Conservation (phyloP, 2,113 vertebrate genomes). For the Otolemur garnettii region DNA sequence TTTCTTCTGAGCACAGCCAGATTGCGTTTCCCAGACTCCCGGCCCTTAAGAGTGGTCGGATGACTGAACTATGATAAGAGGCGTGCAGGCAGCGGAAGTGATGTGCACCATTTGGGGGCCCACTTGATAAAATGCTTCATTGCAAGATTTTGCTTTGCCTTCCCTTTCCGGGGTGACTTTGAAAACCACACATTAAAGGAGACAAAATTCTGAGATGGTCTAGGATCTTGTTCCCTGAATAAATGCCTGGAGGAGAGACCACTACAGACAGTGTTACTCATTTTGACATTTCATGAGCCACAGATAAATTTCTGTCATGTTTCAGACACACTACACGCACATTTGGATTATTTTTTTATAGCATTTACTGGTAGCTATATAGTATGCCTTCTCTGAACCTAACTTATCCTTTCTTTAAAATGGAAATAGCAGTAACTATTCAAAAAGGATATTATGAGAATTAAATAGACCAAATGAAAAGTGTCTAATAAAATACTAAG, state of each 20-base stretch:
- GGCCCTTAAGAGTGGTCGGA: background rate
- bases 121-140: background rate
- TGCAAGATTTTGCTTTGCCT: background rate
- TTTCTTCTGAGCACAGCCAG: background rate
- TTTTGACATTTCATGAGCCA: background rate
- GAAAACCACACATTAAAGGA: background rate
- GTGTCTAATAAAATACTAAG: background rate
- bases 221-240: background rate
- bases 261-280: background rate
- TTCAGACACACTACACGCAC: background rate
- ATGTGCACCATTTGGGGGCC: background rate
- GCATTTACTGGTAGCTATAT: background rate
- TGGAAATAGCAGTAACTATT: background rate
- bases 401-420: background rate
- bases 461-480: background rate
- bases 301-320: background rate
- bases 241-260: background rate
- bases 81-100: background rate
- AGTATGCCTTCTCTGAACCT: background rate
- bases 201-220: background rate
- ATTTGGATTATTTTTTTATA: background rate
- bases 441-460: background rate
- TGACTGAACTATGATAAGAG: background rate
- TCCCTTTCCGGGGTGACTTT: background rate
- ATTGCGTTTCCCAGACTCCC: background rate